Evolutionary conservation across 2,113 vertebrate species (phyloP), one percentile per base, ranked within the genome.

Genomic region (Alethe castanea): DNA sequence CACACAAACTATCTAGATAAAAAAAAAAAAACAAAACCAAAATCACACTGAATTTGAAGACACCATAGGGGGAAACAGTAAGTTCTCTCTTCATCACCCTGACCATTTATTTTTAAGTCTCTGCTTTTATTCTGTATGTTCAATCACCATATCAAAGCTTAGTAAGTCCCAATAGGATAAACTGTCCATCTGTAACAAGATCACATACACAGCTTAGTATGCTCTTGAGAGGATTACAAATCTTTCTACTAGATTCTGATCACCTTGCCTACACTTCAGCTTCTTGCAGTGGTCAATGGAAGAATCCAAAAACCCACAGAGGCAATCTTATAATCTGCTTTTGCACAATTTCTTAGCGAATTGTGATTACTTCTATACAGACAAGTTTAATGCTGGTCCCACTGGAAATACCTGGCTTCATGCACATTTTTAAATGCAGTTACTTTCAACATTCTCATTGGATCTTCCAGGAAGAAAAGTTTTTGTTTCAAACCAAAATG

Each of bases 401-500:
- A 74, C 47, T 61, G 53, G 77, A 90, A 91, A 54, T 36, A 84
- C 4, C 50, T 44, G 62, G 45, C 59, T 94, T 83, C 35, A 38
- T 2, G 11, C 3, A 59, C 2, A 17, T 74, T 83, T 77, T 81
- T 71, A 26, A 59, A 74, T 45, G 25, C 36, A 90, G 88, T 70
- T 40, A 83, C 24, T 24, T 85, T 52, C 53, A 72, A 22, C 1
- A 1, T 67, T 77, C 54, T 92, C 33, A 35, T 92, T 62, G 36
- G 40, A 65, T 74, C 36, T 90, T 81, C 18, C 67, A 85, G 38
- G 18, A 31, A 52, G 81, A 86, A 31, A 44, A 5, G 2, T 2
- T 28, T 60, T 84, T 71, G 76, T 77, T 87, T 79, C 54, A 77
- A 94, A 94, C 25, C 35, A 57, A 87, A 80, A 60, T 45, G 10